Evolutionary conservation across 2,888 invertebrate species (phyloP), one percentile per base, ranked within the genome.

Genomic region (Octodonta nipae): DNA sequence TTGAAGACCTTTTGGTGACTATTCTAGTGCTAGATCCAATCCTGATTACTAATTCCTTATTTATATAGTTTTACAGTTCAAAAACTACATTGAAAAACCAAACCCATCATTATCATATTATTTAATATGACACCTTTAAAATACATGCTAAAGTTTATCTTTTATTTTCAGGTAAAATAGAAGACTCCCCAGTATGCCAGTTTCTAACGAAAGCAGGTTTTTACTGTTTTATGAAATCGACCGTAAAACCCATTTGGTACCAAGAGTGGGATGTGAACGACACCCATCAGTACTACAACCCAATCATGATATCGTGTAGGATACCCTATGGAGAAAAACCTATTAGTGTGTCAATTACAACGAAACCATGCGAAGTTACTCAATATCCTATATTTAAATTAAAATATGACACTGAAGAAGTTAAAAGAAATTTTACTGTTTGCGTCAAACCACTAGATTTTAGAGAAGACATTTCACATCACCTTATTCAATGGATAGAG

Each of bases 371-470:
- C 42, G 54, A 26, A 3, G 8, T 12, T n/a, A 8, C 26, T n/a
- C 11, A 3, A 26, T 11, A 12, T 8, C 8, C 11, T 3, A 3
- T 8, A 8, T 13, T 12, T 3, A 4, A 12, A 26, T 10, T 26
- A 8, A 8, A 26, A 11, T 13, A 4, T 3, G 30, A 15, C 13
- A 24, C 27, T 3, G 26, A 27, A 16, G 37, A 39, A 12, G 30
- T 13, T 14, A 24, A 28, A 3, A 28, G 26, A 16, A 46, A 39
- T 13, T 46, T 79, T 43, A 76, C 74, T 7, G 61, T 81, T 26
- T 82, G 81, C 50, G 76, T 81, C 2, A 81, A 81, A 58, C 79
- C 80, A 32, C 58, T 82, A 57, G 68, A 72, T 45, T 81, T 78
- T 45, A 52, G 65, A 29, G 65, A 66, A 40, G 76, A 80, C 46